These are phyloP conservation scores for Callospermophilus lateralis DNA, from an alignment of 2,113 vertebrate species.

Conservation along the genomic window DNA sequence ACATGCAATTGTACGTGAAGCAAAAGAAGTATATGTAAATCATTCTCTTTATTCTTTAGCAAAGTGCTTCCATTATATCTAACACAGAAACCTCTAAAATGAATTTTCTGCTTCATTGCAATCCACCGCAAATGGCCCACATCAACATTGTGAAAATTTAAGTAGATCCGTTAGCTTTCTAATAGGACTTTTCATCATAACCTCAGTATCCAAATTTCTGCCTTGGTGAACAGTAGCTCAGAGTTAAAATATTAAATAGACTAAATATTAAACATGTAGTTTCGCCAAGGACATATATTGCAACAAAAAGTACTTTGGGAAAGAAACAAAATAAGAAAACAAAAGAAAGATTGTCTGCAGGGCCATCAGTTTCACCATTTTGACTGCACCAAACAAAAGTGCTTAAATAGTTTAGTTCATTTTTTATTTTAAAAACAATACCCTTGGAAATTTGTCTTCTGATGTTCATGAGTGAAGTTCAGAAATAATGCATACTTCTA, in stretches of 20 bases:
- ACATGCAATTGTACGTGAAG: background rate
- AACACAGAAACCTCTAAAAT: constrained; percentile 66
- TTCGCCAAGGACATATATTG: constrained; percentile 51
- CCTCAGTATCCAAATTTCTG: constrained; percentile 59
- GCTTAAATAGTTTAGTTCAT: constrained; percentile 31
- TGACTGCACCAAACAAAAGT: background rate
- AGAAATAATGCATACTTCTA: background rate
- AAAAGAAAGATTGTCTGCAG: background rate
- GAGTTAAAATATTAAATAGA: constrained; percentile 75
- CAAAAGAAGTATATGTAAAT: constrained; percentile 66
- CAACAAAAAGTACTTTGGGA: background rate
- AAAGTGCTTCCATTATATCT: constrained; percentile 69
- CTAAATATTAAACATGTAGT: constrained; percentile 68
- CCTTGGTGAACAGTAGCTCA: constrained; percentile 58
- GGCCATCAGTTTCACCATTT: background rate
- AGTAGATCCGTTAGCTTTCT: constrained; percentile 60
- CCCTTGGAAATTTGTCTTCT: background rate
- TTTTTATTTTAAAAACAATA: background rate
- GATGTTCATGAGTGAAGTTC: background rate
- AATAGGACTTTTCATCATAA: constrained; percentile 68
- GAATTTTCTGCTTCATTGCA: constrained; percentile 74
- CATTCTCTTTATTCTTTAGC: constrained; percentile 55
- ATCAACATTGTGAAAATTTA: constrained; percentile 76
- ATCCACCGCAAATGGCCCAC: constrained; percentile 65
- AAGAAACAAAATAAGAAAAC: background rate